Percentiles rank a stretch among this genome's conserved stretches.
phyloP scores from a whole-genome alignment of 1,140 invertebrate species.

The Probaryconus sp. region DNA sequence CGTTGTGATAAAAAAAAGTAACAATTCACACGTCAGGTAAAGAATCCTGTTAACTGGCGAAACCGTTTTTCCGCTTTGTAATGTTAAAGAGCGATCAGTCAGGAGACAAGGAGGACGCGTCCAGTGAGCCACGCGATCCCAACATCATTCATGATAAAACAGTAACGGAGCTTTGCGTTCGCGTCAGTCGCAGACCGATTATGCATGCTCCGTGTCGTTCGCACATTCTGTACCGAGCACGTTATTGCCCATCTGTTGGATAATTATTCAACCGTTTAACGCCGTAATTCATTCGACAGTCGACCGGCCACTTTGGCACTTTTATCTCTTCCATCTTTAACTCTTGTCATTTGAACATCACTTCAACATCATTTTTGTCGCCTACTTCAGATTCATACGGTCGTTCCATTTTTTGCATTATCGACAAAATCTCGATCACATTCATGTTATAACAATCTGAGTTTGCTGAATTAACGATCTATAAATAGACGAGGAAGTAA shows the following conservation, averaged over 20 bases:
- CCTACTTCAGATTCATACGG: no score
- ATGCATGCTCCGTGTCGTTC: conserved; percentile 31
- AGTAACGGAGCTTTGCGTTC: conserved; percentile 29
- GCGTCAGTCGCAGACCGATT: conserved; percentile 34
- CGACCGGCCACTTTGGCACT: conserved; percentile 18
- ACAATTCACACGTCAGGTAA: no score
- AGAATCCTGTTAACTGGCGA: no score
- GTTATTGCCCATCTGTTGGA: conserved; percentile 24
- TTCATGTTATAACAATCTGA: no score
- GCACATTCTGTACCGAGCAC: conserved; percentile 20
- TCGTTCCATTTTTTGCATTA: no score
- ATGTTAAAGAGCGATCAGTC: conserved; percentile 23
- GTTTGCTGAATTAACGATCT: no score
- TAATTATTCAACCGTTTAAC: conserved; percentile 39
- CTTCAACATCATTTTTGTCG: no score
- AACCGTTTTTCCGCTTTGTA: conserved; percentile 10
- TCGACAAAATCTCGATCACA: no score
- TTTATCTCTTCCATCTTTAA: conserved; percentile 29
- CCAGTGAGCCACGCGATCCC: conserved; percentile 11
- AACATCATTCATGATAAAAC: conserved; percentile 46
- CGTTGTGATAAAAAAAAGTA: no score
- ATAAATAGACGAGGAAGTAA: no score
- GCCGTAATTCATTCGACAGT: conserved; percentile 22
- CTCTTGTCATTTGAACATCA: no score
- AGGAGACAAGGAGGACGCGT: conserved; percentile 30